Percentiles rank a stretch among this genome's conserved stretches.
These are phyloP conservation scores for Periparus ater DNA, from an alignment of 2,797 vertebrate genomes.

Conservation along the genomic window DNA sequence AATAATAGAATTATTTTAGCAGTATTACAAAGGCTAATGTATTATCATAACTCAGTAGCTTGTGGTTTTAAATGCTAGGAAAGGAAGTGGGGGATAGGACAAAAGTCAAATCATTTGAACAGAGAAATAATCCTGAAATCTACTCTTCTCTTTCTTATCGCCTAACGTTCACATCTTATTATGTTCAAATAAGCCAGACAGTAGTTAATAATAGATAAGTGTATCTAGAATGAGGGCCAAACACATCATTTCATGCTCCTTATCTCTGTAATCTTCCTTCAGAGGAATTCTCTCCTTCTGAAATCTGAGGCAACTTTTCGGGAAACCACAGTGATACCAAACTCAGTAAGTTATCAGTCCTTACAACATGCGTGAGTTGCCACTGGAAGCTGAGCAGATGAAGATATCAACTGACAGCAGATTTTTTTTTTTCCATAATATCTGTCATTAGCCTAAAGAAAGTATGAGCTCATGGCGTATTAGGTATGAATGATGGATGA, in stretches of 20 bases:
- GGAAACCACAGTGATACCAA: background rate
- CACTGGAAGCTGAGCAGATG: conserved; percentile 45
- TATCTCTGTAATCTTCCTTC: conserved; percentile 47
- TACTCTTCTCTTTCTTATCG: conserved; percentile 11
- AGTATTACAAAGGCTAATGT: background rate
- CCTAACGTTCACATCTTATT: conserved; percentile 40
- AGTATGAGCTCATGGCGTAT: background rate
- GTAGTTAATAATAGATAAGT: conserved; percentile 45
- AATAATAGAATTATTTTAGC: background rate
- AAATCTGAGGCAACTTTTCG: conserved; percentile 5
- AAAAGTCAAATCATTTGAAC: background rate
- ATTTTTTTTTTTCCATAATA: conserved; percentile 6
- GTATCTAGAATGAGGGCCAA: conserved; percentile 10
- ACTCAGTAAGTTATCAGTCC: background rate
- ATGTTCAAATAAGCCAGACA: conserved; percentile 54
- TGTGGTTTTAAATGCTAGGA: background rate
- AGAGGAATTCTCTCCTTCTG: conserved; percentile 49
- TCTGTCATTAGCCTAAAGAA: conserved; percentile 23
- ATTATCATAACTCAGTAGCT: background rate
- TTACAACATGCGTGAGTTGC: background rate
- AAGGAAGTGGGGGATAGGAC: background rate
- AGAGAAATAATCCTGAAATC: conserved; percentile 52
- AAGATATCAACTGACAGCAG: background rate
- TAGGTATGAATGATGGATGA: background rate
- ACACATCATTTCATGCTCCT: conserved; percentile 7